Conservation (phyloP, 2,888 invertebrate species). For the Thalpophila matura region DNA sequence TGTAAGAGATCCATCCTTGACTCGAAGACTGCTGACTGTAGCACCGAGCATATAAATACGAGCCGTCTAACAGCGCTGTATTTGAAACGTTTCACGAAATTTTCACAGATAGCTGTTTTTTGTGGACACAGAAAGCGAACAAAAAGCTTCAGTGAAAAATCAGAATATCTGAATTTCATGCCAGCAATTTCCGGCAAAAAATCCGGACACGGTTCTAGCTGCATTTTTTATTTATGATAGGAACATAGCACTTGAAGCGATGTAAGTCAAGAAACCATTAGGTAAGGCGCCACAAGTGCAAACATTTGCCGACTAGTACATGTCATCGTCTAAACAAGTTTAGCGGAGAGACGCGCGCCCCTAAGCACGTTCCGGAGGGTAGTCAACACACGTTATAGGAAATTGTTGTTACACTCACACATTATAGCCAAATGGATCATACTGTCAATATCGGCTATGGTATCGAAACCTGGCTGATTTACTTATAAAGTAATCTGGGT, state of each 20-base stretch:
- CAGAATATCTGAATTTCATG: conserved; percentile 24
- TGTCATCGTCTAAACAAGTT: conserved; percentile 49
- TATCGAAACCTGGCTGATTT: conserved; percentile 6
- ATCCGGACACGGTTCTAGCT: conserved; percentile 2
- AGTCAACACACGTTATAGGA: conserved; percentile 37
- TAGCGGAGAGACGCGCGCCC: conserved; percentile 29
- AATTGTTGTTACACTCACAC: conserved; percentile 24
- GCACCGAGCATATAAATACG: neutral
- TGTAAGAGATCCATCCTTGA: conserved; percentile 10
- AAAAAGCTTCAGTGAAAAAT: conserved; percentile 23
- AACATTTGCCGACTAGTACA: conserved; percentile 53
- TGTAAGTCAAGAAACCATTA: conserved; percentile 42
- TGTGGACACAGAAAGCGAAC: conserved; percentile 14
- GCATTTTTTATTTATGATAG: conserved; percentile 25
- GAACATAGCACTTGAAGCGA: conserved; percentile 11
- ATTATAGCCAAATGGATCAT: conserved; percentile 22
- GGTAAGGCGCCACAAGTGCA: conserved; percentile 48
- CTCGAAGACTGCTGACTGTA: conserved; percentile 7
- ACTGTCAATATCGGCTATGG: neutral
- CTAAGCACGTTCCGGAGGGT: conserved; percentile 42
- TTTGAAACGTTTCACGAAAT: conserved; percentile 25
- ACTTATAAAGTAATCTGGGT: too few relatives aligned
- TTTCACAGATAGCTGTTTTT: conserved; percentile 31
- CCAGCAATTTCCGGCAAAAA: neutral
- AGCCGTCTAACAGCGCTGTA: conserved; percentile 1